Conservation (phyloP, 2,888 invertebrate genomes). For the Carcina quercana region DNA sequence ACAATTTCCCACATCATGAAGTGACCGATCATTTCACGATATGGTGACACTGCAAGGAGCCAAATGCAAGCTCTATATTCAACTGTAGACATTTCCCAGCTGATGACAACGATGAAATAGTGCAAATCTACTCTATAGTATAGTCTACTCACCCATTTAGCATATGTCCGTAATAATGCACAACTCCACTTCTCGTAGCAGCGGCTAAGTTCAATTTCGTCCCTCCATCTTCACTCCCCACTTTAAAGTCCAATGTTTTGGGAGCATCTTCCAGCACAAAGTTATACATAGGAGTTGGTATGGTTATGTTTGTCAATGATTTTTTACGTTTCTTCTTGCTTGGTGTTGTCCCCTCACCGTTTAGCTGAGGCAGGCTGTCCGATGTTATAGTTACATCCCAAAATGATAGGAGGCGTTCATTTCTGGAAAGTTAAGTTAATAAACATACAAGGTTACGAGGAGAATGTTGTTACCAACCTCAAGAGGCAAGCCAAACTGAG, state of each 20-base stretch:
- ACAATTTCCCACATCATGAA: no score
- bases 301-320: constrained; percentile 24
- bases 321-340: constrained; percentile 50
- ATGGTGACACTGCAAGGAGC: no score
- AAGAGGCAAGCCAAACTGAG: no score
- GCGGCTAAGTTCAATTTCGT: constrained; percentile 66
- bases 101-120: no score
- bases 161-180: constrained; percentile 85
- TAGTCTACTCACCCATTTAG: constrained; percentile 80
- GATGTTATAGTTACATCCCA: constrained; percentile 58
- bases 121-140: no score
- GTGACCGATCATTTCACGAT: no score
- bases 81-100: no score
- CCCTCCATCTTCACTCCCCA: constrained; percentile 64
- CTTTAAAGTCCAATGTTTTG: constrained; percentile 54
- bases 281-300: constrained; percentile 59
- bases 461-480: no score
- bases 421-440: constrained; percentile 44
- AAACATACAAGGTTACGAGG: no score
- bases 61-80: no score
- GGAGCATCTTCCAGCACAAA: constrained; percentile 83
- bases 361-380: constrained; percentile 35
- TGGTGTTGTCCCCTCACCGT: constrained; percentile 46
- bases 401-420: constrained; percentile 60
- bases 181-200: constrained; percentile 83